These are phyloP conservation scores for Patella vulgata DNA, from an alignment of 1,140 invertebrate species.

Conservation along the genomic window DNA sequence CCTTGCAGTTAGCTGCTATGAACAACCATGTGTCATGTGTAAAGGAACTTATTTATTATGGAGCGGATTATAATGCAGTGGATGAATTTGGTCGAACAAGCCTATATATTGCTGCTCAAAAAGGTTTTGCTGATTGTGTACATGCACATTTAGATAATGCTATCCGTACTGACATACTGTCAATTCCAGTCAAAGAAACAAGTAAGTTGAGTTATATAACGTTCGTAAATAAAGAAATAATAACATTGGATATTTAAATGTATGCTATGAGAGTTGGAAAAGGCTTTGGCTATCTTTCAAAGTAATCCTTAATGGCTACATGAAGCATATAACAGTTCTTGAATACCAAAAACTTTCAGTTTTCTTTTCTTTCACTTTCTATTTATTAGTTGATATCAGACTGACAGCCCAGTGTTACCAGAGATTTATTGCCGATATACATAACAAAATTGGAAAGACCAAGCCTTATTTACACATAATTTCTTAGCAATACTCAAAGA, in stretches of 20 bases:
- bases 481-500: too few species aligned
- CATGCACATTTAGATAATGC: slow-evolving; percentile 60
- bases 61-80: slow-evolving; percentile 62
- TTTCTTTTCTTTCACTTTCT: too few species aligned
- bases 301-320: too few species aligned
- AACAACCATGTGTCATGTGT: slow-evolving; percentile 57
- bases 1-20: slow-evolving; percentile 51
- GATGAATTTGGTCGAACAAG: slow-evolving; percentile 61
- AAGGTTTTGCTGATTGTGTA: slow-evolving; percentile 48
- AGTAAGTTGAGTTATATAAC: slow-evolving; percentile 21
- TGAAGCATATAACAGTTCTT: too few species aligned
- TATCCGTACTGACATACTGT: slow-evolving; percentile 62
- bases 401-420: too few species aligned
- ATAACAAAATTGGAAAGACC: too few species aligned
- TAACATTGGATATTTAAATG: background rate
- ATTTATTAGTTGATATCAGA: too few species aligned
- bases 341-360: too few species aligned
- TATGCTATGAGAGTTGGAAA: background rate
- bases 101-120: slow-evolving; percentile 58
- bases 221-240: background rate
- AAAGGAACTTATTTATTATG: slow-evolving; percentile 53
- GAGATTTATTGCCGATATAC: too few species aligned
- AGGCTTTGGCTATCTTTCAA: too few species aligned
- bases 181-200: slow-evolving; percentile 55
- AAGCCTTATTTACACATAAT: too few species aligned